Conservation (phyloP, 1,140 invertebrate genomes). For the Microplitis mediator region DNA sequence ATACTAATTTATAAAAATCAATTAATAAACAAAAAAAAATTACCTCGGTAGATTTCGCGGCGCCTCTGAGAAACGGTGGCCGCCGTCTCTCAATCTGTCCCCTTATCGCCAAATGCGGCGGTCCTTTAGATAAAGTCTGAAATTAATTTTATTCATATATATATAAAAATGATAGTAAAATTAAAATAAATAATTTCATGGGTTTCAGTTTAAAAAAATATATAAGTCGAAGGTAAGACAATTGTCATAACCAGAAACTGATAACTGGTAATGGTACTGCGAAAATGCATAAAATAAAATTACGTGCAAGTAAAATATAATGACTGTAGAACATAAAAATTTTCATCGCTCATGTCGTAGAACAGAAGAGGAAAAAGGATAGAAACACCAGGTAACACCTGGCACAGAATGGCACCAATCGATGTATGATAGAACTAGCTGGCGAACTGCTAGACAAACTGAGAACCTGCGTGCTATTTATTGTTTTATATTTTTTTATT, state of each 20-base stretch:
- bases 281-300: not conserved
- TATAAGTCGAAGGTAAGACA: too few relatives aligned
- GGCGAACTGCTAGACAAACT: not conserved
- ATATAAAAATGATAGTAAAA: too few relatives aligned
- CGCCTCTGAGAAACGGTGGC: conserved; percentile 53
- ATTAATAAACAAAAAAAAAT: not conserved
- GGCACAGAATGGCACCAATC: conserved; percentile 57
- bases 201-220: not conserved
- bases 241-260: too few relatives aligned
- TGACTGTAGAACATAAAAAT: not conserved
- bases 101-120: conserved; percentile 45
- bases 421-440: conserved; percentile 34
- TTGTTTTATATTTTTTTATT: too few relatives aligned
- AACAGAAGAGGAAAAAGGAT: conserved; percentile 24
- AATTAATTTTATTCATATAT: too few relatives aligned
- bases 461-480: not conserved
- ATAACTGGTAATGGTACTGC: not conserved
- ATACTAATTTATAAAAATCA: not conserved
- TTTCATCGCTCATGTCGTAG: not conserved
- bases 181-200: too few relatives aligned
- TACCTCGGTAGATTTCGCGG: conserved; percentile 56
- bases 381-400: conserved; percentile 47
- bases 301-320: not conserved
- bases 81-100: conserved; percentile 58
- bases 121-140: conserved; percentile 40